These are phyloP conservation scores for Cathartes aura DNA, from an alignment of 2,113 vertebrate species.

Conservation along the genomic window DNA sequence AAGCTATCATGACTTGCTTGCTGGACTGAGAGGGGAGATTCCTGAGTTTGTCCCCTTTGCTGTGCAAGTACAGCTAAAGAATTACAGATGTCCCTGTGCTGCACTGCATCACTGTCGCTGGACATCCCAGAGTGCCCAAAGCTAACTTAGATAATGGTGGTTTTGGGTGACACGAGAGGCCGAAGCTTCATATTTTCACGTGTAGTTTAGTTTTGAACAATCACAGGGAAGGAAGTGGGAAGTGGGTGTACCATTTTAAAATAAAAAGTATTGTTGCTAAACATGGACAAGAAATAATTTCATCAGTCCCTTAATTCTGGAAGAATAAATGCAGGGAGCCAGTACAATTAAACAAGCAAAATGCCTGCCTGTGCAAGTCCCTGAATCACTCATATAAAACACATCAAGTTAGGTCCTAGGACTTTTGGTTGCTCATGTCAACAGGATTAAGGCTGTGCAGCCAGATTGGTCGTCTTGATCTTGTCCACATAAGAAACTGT, in stretches of 20 bases:
- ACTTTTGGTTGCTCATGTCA: not conserved
- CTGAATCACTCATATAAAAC: not conserved
- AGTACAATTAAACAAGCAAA: not conserved
- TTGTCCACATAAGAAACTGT: not conserved
- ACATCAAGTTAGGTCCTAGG: not conserved
- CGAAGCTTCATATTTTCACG: not conserved
- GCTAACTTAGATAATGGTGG: not conserved
- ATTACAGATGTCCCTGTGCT: not conserved
- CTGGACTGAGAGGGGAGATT: not conserved
- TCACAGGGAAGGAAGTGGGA: not conserved
- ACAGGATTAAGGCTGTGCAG: not conserved
- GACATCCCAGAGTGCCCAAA: not conserved
- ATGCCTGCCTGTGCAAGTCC: not conserved
- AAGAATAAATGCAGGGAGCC: not conserved
- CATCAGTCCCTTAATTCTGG: not conserved
- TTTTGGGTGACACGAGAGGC: not conserved
- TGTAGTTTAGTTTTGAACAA: not conserved
- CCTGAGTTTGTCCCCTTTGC: not conserved
- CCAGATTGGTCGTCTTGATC: not conserved
- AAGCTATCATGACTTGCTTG: not conserved
- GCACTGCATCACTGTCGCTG: not conserved
- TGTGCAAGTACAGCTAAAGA: not conserved
- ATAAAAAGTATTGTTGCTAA: not conserved
- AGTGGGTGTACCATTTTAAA: not conserved
- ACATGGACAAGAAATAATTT: not conserved